Evolutionary conservation across 2,797 vertebrate species (phyloP).

Genomic region (Tangara arthus): DNA sequence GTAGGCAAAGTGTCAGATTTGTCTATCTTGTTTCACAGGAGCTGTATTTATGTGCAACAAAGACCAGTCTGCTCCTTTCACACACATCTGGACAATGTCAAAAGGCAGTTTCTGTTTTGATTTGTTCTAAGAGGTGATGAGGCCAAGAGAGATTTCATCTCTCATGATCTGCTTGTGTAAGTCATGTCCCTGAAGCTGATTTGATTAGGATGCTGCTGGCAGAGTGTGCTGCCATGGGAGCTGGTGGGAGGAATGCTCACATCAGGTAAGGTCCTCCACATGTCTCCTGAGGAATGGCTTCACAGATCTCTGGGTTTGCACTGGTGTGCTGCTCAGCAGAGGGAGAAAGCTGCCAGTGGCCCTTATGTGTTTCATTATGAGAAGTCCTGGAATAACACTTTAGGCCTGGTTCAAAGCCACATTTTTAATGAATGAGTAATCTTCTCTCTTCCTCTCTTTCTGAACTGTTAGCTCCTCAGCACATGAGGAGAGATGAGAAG

Average conservation of each 20-base stretch:
- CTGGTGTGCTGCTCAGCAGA: neutral
- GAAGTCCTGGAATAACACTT: conserved; percentile 3
- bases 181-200: neutral
- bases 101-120: neutral
- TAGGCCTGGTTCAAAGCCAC: neutral
- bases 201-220: neutral
- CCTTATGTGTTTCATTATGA: neutral
- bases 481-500: neutral
- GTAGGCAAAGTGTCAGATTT: neutral
- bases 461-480: neutral
- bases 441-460: neutral
- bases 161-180: neutral
- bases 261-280: neutral
- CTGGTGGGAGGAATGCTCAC: neutral
- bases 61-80: neutral
- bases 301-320: neutral
- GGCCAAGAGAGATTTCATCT: neutral
- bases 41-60: neutral
- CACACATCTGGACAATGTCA: neutral
- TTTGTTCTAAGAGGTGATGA: neutral
- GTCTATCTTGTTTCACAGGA: neutral
- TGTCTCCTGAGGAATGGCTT: neutral
- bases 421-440: conserved; percentile 34
- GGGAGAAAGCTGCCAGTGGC: neutral
- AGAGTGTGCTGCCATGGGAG: neutral